These are phyloP conservation scores for Eupsittula cactorum DNA, from an alignment of 2,113 vertebrate species.

Conservation along the genomic window DNA sequence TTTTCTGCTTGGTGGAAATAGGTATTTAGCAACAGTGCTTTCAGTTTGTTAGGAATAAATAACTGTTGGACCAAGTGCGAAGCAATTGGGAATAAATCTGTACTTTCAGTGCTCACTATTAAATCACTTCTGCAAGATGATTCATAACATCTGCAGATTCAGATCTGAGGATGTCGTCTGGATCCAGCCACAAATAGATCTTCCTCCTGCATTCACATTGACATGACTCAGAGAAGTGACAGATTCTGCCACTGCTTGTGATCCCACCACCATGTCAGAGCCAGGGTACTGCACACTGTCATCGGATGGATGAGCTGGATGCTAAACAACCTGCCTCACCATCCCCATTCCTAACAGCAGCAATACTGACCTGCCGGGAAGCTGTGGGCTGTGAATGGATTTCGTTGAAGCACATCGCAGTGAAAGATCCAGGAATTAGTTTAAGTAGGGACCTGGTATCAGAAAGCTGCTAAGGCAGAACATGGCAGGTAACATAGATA, in stretches of 20 bases:
- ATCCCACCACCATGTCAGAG: accelerated
- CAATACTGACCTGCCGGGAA: accelerated
- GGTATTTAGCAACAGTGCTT: slow-evolving; percentile 35
- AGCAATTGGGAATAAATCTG: slow-evolving; percentile 16
- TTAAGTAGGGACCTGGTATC: not conserved
- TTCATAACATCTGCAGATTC: not conserved
- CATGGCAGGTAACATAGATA: not conserved
- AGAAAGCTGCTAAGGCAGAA: not conserved
- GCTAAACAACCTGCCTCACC: not conserved
- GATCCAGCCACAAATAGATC: not conserved
- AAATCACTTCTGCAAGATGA: slow-evolving; percentile 1
- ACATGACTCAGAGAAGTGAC: not conserved
- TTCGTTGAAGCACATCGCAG: accelerated
- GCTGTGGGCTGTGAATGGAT: accelerated
- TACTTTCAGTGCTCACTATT: not conserved
- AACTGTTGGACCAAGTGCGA: not conserved
- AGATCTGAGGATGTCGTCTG: not conserved
- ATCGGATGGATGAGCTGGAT: not conserved
- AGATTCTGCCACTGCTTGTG: not conserved
- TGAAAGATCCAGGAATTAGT: not conserved
- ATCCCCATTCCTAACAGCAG: not conserved
- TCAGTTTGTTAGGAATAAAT: slow-evolving; percentile 36
- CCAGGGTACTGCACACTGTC: not conserved
- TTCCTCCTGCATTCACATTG: accelerated
- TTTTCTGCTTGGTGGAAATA: slow-evolving; percentile 32